A percentile compares a stretch with the other conserved stretches of the same genome.
These are phyloP conservation scores for Nomada hirtipes DNA, from an alignment of 2,888 invertebrate species.

Conservation along the genomic window DNA sequence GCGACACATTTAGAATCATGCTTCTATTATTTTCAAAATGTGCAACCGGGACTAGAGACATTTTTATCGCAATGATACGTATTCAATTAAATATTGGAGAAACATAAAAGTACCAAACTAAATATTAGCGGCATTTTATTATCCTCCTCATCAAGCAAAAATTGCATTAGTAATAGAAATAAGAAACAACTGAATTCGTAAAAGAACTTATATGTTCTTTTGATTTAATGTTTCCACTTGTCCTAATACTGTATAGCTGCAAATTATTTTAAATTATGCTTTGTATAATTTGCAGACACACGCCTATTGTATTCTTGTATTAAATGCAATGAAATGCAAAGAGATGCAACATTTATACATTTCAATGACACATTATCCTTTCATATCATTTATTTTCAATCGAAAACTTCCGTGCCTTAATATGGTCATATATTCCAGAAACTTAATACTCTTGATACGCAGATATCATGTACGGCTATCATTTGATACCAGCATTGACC, in stretches of 20 bases:
- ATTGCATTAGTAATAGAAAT: conserved; percentile 29
- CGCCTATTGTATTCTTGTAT: background rate
- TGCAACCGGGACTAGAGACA: conserved; percentile 56
- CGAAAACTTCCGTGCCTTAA: conserved; percentile 8
- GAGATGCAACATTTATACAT: conserved; percentile 21
- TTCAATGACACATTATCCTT: conserved; percentile 1
- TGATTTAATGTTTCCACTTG: conserved; percentile 26
- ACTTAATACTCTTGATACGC: conserved; percentile 18
- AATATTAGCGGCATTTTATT: conserved; percentile 1
- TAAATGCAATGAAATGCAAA: conserved; percentile 61
- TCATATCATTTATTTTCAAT: conserved; percentile 12
- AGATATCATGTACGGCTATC: conserved; percentile 3
- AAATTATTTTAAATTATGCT: background rate
- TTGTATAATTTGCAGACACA: background rate
- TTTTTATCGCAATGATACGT: conserved; percentile 18
- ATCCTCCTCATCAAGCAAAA: conserved; percentile 16
- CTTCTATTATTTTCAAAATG: conserved; percentile 31
- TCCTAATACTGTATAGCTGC: background rate
- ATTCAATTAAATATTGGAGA: conserved; percentile 32
- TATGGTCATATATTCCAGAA: background rate
- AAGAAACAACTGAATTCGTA: background rate
- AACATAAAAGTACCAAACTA: conserved; percentile 13
- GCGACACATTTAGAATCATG: conserved; percentile 37
- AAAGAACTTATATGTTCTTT: conserved; percentile 24
- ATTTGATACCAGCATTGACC: conserved; percentile 12